Evolutionary conservation across 2,113 vertebrate species (phyloP).

Genomic region (Aldabrachelys gigantea): DNA sequence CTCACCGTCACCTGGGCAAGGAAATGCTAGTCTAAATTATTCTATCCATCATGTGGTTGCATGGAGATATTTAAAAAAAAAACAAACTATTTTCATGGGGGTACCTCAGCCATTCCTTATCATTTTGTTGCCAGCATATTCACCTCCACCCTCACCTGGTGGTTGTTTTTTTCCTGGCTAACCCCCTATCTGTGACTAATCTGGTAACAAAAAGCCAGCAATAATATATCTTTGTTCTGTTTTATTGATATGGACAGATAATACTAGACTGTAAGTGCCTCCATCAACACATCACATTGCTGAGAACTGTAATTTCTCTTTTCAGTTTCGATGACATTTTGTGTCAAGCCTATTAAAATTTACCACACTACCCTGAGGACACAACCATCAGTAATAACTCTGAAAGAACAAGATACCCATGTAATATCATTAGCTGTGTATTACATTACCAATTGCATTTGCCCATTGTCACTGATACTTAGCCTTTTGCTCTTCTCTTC

Average conservation of each 20-base stretch:
- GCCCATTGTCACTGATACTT: conserved; percentile 1
- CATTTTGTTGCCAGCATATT: neutral
- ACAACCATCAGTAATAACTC: conserved; percentile 14
- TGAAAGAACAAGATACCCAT: neutral
- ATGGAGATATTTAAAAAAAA: neutral
- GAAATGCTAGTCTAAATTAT: neutral
- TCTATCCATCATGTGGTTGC: neutral
- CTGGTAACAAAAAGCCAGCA: neutral
- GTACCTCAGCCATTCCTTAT: neutral
- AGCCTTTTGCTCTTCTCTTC: conserved; percentile 22
- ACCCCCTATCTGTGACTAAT: neutral
- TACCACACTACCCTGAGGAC: conserved; percentile 16
- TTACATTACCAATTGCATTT: neutral
- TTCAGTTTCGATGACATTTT: neutral
- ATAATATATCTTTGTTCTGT: neutral
- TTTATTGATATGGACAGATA: conserved; percentile 9
- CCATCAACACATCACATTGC: neutral
- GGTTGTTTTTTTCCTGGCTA: neutral
- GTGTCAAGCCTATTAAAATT: conserved; percentile 11
- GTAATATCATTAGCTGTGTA: neutral
- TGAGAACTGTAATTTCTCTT: neutral
- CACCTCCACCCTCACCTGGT: neutral
- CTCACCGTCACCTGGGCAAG: fast-evolving
- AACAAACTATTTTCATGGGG: neutral
- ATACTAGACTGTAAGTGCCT: neutral